Evolutionary conservation across 2,113 vertebrate genomes (phyloP).

Genomic region (Cyprinodon tularosa): DNA sequence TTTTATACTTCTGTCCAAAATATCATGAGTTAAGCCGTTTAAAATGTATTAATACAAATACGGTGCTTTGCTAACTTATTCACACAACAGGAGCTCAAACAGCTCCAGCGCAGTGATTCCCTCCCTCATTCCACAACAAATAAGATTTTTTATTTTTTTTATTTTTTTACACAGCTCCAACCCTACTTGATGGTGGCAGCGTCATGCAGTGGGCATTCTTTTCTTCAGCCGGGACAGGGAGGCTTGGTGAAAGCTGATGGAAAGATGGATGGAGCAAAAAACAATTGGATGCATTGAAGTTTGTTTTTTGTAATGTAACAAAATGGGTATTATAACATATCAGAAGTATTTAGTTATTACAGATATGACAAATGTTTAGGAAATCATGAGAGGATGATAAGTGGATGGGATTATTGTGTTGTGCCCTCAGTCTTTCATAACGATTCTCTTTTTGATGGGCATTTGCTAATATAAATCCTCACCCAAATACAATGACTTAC

Average conservation of each 20-base stretch:
- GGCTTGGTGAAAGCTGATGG: no score
- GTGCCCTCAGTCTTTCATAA: slow-evolving; percentile 38
- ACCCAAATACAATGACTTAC: slow-evolving; percentile 5
- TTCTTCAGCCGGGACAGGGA: no score
- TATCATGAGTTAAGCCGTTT: neutral
- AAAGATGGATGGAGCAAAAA: no score
- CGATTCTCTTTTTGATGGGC: slow-evolving; percentile 16
- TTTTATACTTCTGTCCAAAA: slow-evolving; percentile 3
- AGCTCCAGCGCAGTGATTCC: no score
- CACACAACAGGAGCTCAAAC: neutral
- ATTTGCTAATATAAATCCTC: slow-evolving; percentile 3
- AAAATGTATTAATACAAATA: neutral
- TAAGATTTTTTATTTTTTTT: no score
- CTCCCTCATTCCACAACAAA: no score
- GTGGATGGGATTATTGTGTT: slow-evolving; percentile 21
- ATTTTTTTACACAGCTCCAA: no score
- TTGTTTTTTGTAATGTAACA: neutral
- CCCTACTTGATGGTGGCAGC: no score
- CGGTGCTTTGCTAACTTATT: neutral
- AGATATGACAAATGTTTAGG: slow-evolving; percentile 57
- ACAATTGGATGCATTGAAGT: no score
- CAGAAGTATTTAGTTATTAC: neutral
- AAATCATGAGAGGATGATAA: slow-evolving; percentile 64
- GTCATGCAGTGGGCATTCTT: no score
- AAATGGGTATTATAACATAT: neutral